Base-by-base conservation (phyloP, 2,113 vertebrate species). In the Sus scrofa region DNA sequence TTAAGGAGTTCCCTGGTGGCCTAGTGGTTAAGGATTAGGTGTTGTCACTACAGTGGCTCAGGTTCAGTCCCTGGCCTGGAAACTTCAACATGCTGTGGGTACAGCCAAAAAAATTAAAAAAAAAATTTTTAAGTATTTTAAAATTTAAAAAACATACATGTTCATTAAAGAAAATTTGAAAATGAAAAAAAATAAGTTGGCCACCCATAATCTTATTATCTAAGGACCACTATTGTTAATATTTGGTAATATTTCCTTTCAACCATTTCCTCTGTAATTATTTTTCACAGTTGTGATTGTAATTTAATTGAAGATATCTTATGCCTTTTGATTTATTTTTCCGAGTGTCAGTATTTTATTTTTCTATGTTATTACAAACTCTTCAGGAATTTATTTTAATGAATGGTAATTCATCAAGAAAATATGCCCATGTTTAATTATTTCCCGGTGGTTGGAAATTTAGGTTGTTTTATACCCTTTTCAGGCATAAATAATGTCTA, bases 231-330 rank as follows among this genome's bases (percentile, higher is more conserved):
- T 71, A 11, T 54, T 88, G 20, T 93, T 96, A 87, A 75, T 50
- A 56, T 87, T 90, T 89, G 34, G 63, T 92, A 22, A 56, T 94
- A 32, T 52, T 93, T 90, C 56, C 85, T 95, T 95, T 96, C 39
- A 83, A 27, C 30, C 20, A 26, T 78, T 89, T 95, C 83, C 11
- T 92, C 79, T 96, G 1, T 85, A 54, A 94, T 86, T 91, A 65
- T 84, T 96, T 95, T 92, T 63, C 87, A 93, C n/a, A 88, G 11
- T 90, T 95, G 9, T 91, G 70, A 63, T 93, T 79, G 84, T 90
- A 67, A 84, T 89, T 27, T 81, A 73, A 92, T 92, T 6, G 62
- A 67, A 74, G n/a, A 71, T 74, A 37, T 44, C 63, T 84, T 32
- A 81, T 39, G 54, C 34, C 22, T 87, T 87, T 95, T 52, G 87